Base-by-base conservation (phyloP, 1,140 invertebrate species). In the Harlomillsia oculata region DNA sequence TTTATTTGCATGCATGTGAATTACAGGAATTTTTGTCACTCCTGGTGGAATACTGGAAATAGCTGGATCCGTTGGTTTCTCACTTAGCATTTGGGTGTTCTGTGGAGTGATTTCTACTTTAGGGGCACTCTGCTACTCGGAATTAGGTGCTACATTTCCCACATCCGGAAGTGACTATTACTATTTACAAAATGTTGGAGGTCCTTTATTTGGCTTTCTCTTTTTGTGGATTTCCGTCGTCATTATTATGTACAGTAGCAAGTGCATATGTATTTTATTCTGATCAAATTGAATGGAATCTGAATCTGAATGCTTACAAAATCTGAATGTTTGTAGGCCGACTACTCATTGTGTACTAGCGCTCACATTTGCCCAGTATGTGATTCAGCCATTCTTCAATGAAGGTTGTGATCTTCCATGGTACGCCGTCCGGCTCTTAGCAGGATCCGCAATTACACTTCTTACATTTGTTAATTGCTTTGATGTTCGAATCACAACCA, bases 151-250 rank as follows among this genome's bases (percentile, higher is more conserved):
- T 72, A 85, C 86, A 79, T 87, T 89, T 65, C 85, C 85, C 6
- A 92, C 92, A 70, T 95, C 89, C 14, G 95, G 95, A 5, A 94
- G 94, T 2, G 95, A 99, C 76, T 99, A 98, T 72, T 90, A 91
- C 0, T 99, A 99, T 69, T 93, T 98, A 6, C 23, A 29, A 4
- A 83, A 90, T 68, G 85, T 90, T 0, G 90, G 96, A 75, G 87
- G 95, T 32, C 78, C 85, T 4, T 72, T 97, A n/a, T 89, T 89
- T 0, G 85, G 90, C 0, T 99, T 98, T 72, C 74, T 97, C 0
- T 97, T 93, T 67, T 78, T 97, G 3, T 99, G 95, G 95, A 90
- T 91, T n/a, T 87, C 88, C 2, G 73, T 90, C 50, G 80, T 93
- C 60, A 82, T 93, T 55, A 77, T 92, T 64, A 83, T 92, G 66